Conservation (phyloP, 2,888 invertebrate species). For the Ophion ventricosus region DNA sequence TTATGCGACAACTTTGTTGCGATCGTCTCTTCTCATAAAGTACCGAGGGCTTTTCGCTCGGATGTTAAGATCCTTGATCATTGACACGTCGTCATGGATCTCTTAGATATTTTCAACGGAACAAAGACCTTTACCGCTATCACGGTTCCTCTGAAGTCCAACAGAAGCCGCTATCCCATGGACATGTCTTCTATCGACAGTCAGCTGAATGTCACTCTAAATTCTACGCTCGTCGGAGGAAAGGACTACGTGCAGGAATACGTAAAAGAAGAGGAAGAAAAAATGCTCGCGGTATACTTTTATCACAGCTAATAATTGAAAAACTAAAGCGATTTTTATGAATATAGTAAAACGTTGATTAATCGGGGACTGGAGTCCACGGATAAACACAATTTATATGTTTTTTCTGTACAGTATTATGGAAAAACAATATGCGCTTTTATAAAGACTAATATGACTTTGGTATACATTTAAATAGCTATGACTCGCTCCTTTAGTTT, state of each 20-base stretch:
- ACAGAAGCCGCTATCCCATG: conserved; percentile 8
- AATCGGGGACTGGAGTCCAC: no score
- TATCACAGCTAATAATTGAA: background rate
- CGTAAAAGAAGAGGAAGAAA: conserved; percentile 75
- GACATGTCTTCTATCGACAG: conserved; percentile 42
- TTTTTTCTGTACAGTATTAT: no score
- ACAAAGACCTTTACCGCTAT: conserved; percentile 47
- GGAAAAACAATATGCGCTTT: no score
- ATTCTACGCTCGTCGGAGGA: conserved; percentile 64
- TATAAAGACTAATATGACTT: no score
- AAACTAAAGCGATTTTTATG: no score
- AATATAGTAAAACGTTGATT: no score
- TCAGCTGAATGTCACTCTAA: conserved; percentile 33
- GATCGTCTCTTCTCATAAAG: background rate
- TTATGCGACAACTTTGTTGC: background rate
- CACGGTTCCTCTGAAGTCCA: conserved; percentile 39
- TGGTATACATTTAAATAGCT: no score
- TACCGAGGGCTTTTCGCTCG: background rate
- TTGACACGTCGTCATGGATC: conserved; percentile 67
- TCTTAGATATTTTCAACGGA: conserved; percentile 66
- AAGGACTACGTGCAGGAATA: conserved; percentile 77
- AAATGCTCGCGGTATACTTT: conserved; percentile 73
- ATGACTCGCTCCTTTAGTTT: no score
- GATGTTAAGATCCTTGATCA: background rate
- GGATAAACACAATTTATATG: no score